Evolutionary conservation across 2,113 vertebrate species (phyloP).

Genomic region (Nothoprocta perdicaria): DNA sequence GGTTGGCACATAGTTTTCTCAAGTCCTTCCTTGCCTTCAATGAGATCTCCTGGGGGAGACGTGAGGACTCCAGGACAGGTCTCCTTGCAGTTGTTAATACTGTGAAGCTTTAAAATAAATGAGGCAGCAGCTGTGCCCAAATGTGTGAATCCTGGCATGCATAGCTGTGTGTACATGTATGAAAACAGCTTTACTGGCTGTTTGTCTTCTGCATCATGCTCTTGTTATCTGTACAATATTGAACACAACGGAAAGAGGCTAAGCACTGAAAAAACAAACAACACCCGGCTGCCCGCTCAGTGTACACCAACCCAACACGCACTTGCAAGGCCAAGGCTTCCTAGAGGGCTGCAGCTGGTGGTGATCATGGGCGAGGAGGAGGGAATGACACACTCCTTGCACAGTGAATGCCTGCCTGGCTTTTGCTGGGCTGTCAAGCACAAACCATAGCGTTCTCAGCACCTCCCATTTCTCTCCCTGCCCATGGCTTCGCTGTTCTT

Average conservation of each 20-base stretch:
- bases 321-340: not conserved
- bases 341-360: not conserved
- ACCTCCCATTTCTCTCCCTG: not conserved
- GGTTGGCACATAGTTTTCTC: not conserved
- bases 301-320: not conserved
- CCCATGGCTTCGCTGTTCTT: not conserved
- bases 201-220: not conserved
- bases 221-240: not conserved
- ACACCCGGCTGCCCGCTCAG: not conserved
- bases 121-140: slow-evolving; percentile 31
- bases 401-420: not conserved
- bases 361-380: not conserved
- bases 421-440: not conserved
- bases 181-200: not conserved
- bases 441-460: not conserved
- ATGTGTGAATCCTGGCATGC: not conserved
- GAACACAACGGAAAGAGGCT: not conserved
- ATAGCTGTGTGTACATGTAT: accelerated
- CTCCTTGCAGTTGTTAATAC: not conserved
- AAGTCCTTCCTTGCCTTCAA: accelerated
- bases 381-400: not conserved
- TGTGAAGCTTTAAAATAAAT: not conserved
- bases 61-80: not conserved
- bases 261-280: not conserved
- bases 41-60: not conserved